phyloP scores from a whole-genome alignment of 2,888 invertebrate species.

The Callyntrura guangdongensis region DNA sequence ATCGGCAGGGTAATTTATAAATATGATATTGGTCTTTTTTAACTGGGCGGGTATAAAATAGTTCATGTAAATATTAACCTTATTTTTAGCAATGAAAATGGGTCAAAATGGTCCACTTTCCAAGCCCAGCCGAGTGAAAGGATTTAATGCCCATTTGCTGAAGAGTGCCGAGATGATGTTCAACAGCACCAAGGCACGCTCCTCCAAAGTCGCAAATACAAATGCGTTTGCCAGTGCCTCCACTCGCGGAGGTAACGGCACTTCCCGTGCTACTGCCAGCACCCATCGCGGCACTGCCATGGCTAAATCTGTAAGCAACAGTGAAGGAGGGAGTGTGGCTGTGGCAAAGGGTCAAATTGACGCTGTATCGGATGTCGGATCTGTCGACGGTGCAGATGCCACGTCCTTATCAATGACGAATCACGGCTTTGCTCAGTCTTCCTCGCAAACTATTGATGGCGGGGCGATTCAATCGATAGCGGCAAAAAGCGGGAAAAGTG shows the following conservation, averaged over 20 bases:
- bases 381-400: background rate
- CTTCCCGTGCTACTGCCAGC: background rate
- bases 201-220: background rate
- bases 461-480: slow-evolving; percentile 10
- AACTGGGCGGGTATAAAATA: too few species aligned
- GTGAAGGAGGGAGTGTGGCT: background rate
- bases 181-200: background rate
- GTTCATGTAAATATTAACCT: too few species aligned
- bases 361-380: slow-evolving; percentile 9
- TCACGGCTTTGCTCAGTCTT: slow-evolving; percentile 32
- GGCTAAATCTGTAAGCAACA: background rate
- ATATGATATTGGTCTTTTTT: background rate
- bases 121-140: too few species aligned
- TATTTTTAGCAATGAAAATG: background rate
- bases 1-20: background rate
- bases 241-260: background rate
- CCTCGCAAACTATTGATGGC: background rate
- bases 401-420: slow-evolving; percentile 1
- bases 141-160: background rate
- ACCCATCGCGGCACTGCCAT: background rate
- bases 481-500: background rate
- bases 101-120: too few species aligned
- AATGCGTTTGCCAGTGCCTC: background rate
- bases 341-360: background rate
- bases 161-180: background rate